These are phyloP conservation scores for Nematopogon swammerdamellus DNA, from an alignment of 2,888 invertebrate genomes.

Conservation along the genomic window DNA sequence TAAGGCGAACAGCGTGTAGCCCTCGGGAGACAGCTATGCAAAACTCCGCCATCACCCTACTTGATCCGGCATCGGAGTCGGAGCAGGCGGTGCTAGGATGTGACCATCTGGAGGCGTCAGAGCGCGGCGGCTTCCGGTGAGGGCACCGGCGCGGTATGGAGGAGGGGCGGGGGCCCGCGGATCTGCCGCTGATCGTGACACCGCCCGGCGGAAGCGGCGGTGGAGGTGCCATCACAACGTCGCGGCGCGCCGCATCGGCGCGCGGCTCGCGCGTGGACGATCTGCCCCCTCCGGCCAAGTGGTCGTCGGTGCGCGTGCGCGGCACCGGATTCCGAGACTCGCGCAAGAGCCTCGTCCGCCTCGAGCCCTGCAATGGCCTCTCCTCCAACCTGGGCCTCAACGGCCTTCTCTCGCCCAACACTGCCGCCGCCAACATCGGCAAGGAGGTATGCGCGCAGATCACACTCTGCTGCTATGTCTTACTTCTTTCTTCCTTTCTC, in stretches of 20 bases:
- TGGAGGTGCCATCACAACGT: constrained; percentile 34
- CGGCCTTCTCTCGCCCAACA: constrained; percentile 25
- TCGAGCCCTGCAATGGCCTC: constrained; percentile 62
- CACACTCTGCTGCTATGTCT: too few relatives aligned
- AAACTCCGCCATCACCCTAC: constrained; percentile 47
- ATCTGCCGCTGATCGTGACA: constrained; percentile 46
- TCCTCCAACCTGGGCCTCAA: constrained; percentile 28
- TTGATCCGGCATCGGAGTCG: constrained; percentile 46
- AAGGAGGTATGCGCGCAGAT: too few relatives aligned
- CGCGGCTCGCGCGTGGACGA: constrained; percentile 43
- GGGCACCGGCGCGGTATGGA: constrained; percentile 57
- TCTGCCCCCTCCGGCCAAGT: constrained; percentile 50
- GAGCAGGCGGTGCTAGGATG: constrained; percentile 48
- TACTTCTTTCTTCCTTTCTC: too few relatives aligned
- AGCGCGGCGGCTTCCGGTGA: constrained; percentile 51
- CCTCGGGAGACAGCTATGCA: too few relatives aligned
- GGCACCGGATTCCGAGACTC: constrained; percentile 63
- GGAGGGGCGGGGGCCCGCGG: constrained; percentile 50
- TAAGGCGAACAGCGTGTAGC: too few relatives aligned
- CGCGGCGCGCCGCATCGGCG: constrained; percentile 38
- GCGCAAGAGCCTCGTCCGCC: constrained; percentile 60
- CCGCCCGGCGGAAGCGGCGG: constrained; percentile 26
- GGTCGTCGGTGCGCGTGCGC: constrained; percentile 62
- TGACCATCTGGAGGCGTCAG: constrained; percentile 42
- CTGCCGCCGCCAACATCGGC: constrained; percentile 43